Evolutionary conservation across 1,140 invertebrate species (phyloP).

Genomic region (Oncopeltus fasciatus): DNA sequence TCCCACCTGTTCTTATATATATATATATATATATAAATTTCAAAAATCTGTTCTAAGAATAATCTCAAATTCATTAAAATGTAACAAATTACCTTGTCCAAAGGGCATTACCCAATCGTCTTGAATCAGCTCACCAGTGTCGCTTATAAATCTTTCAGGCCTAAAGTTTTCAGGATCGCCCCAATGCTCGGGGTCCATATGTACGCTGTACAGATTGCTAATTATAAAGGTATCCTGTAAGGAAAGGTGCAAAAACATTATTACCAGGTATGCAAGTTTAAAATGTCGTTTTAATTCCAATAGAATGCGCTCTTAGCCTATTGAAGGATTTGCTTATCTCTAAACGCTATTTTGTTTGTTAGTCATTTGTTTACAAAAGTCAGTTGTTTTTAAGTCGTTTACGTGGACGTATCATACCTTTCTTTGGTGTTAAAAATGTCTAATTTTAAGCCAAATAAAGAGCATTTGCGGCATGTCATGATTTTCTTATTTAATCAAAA

Average conservation of each 20-base stretch:
- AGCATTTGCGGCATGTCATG: too few species aligned
- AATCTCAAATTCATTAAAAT: background rate
- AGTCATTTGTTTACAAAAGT: too few species aligned
- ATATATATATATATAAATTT: background rate
- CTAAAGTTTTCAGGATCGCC: constrained; percentile 49
- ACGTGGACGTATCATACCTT: too few species aligned
- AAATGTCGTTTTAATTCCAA: too few species aligned
- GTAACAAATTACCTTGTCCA: constrained; percentile 40
- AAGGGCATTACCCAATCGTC: constrained; percentile 50
- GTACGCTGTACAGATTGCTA: constrained; percentile 47
- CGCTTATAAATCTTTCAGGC: constrained; percentile 55
- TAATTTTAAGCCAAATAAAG: too few species aligned
- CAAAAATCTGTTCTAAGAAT: background rate
- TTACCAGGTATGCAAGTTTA: too few species aligned
- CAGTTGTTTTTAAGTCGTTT: too few species aligned
- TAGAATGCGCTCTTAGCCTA: too few species aligned
- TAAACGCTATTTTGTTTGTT: too few species aligned
- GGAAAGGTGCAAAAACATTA: constrained; percentile 1
- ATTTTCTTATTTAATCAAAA: too few species aligned
- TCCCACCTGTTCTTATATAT: background rate
- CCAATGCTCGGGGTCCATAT: constrained; percentile 52
- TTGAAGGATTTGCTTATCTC: too few species aligned
- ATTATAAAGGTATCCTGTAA: constrained; percentile 49
- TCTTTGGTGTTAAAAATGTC: too few species aligned
- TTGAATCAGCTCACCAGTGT: constrained; percentile 38